Evolutionary conservation across 2,113 vertebrate species (phyloP).

Genomic region (Protobothrops mucrosquamatus): DNA sequence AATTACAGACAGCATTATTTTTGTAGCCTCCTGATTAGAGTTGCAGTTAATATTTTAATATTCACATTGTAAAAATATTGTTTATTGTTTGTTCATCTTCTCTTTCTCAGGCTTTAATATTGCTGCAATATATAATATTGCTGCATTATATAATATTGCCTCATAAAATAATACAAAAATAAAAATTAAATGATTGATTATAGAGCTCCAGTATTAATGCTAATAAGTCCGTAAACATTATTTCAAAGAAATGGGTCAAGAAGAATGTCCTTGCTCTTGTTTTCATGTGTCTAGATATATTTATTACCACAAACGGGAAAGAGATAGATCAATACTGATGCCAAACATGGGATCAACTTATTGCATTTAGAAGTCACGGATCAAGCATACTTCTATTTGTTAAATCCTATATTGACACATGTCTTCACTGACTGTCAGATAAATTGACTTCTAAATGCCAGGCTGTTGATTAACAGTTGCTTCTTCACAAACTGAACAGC

Average conservation of each 20-base stretch:
- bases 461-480: constrained; percentile 4
- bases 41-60: not conserved
- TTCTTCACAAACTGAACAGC: constrained; percentile 15
- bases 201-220: not conserved
- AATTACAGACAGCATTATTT: not conserved
- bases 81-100: not conserved
- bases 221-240: constrained; percentile 28
- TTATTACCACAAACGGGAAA: not conserved
- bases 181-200: not conserved
- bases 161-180: not conserved
- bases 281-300: not conserved
- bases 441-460: constrained; percentile 13
- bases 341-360: not conserved
- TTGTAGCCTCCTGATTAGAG: not conserved
- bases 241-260: constrained; percentile 30
- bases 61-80: not conserved
- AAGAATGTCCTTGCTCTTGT: not conserved
- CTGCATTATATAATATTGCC: not conserved
- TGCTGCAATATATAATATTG: not conserved
- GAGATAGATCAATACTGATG: not conserved
- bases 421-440: not conserved
- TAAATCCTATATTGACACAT: not conserved
- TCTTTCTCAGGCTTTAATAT: not conserved
- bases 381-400: not conserved
- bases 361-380: not conserved